Conservation (phyloP, 2,888 invertebrate genomes). For the Troides oblongomaculatus region DNA sequence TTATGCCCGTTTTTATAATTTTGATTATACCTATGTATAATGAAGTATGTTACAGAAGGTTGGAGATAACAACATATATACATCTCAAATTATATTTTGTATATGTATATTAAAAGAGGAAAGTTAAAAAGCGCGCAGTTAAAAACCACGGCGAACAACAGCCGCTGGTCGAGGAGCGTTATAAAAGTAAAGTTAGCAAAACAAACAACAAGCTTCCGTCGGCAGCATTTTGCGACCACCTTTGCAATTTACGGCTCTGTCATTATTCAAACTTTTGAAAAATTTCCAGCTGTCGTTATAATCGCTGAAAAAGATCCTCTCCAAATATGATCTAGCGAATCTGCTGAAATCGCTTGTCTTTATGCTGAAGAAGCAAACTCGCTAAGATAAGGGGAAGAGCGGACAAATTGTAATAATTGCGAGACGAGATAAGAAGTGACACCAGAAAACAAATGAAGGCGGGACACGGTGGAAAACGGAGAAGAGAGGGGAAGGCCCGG, state of each 20-base stretch:
- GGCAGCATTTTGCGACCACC: conserved; percentile 61
- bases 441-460: conserved; percentile 79
- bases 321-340: conserved; percentile 73
- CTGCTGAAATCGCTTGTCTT: conserved; percentile 73
- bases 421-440: conserved; percentile 79
- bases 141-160: conserved; percentile 61
- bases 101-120: conserved; percentile 30
- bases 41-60: neutral
- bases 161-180: conserved; percentile 52
- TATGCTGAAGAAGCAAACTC: conserved; percentile 75
- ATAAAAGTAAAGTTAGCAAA: conserved; percentile 66
- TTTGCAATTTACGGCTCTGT: conserved; percentile 66
- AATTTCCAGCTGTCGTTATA: conserved; percentile 53
- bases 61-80: neutral
- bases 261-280: conserved; percentile 73
- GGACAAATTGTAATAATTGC: conserved; percentile 80
- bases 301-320: conserved; percentile 61
- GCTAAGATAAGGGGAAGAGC: conserved; percentile 78
- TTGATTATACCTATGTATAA: neutral
- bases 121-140: conserved; percentile 34
- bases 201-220: conserved; percentile 58
- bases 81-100: conserved; percentile 26
- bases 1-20: neutral
- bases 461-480: conserved; percentile 47
- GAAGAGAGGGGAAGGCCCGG: conserved; percentile 31